Conservation (phyloP, 2,113 vertebrate genomes). For the Octodon degus region DNA sequence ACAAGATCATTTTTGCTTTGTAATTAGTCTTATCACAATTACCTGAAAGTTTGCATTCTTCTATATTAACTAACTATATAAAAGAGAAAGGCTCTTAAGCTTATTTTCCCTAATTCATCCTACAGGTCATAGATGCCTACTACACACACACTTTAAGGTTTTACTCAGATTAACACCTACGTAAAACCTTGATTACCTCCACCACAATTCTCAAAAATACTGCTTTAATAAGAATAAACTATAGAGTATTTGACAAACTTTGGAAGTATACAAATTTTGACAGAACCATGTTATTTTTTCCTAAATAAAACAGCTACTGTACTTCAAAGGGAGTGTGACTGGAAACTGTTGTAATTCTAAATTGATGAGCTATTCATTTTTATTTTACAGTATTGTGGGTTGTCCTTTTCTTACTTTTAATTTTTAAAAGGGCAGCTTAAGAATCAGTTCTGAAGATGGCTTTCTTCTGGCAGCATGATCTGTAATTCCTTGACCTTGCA, state of each 20-base stretch:
- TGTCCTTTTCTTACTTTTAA: slow-evolving; percentile 59
- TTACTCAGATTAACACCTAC: slow-evolving; percentile 14
- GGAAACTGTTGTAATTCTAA: slow-evolving; percentile 69
- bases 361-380: slow-evolving; percentile 46
- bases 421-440: slow-evolving; percentile 20
- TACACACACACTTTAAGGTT: not conserved
- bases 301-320: slow-evolving; percentile 43
- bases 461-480: slow-evolving; percentile 29
- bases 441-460: slow-evolving; percentile 61
- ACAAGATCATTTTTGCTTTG: not conserved
- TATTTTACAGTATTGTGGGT: slow-evolving; percentile 36
- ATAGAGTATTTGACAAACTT: slow-evolving; percentile 21
- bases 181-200: not conserved
- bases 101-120: not conserved
- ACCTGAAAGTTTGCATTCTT: not conserved
- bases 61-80: slow-evolving; percentile 21
- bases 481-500: slow-evolving; percentile 61
- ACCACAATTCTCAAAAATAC: not conserved
- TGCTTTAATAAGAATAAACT: slow-evolving; percentile 34
- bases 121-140: not conserved
- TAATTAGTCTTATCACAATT: slow-evolving; percentile 2
- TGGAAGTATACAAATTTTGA: not conserved
- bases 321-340: slow-evolving; percentile 62
- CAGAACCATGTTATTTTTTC: not conserved
- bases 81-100: not conserved